Evolutionary conservation across 2,888 invertebrate genomes (phyloP).

Genomic region (Dendrolimus houi): DNA sequence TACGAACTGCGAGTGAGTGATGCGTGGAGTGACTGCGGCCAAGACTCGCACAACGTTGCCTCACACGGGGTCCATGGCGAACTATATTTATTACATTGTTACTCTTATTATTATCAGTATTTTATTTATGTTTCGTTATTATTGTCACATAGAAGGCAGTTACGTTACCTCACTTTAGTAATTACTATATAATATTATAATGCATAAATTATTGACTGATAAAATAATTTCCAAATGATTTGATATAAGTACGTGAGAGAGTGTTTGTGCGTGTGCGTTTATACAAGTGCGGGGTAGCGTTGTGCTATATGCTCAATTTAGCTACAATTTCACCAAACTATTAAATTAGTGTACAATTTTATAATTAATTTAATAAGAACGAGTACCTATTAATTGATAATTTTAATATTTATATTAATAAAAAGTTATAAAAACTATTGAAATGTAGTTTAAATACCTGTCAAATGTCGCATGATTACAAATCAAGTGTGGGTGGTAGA

Average conservation of each 20-base stretch:
- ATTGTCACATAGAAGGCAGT: conserved; percentile 66
- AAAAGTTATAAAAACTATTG: conserved; percentile 63
- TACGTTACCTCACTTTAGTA: conserved; percentile 67
- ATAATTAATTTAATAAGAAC: conserved; percentile 72
- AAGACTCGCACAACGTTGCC: conserved; percentile 65
- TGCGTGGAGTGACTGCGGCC: conserved; percentile 26
- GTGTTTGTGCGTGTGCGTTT: conserved; percentile 43
- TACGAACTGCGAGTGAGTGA: conserved; percentile 4
- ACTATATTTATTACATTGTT: conserved; percentile 18
- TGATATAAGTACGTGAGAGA: conserved; percentile 65
- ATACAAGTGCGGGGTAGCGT: conserved; percentile 64
- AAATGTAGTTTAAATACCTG: conserved; percentile 24
- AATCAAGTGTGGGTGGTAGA: no score
- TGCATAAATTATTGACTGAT: conserved; percentile 70
- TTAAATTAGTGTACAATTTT: conserved; percentile 73
- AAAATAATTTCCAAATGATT: conserved; percentile 70
- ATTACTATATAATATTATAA: conserved; percentile 36
- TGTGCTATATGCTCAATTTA: conserved; percentile 75
- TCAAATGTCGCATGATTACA: no score
- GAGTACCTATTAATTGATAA: conserved; percentile 73
- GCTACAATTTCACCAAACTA: conserved; percentile 73
- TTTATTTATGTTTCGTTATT: conserved; percentile 59
- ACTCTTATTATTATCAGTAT: conserved; percentile 64
- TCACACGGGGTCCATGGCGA: conserved; percentile 55
- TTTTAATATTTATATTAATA: conserved; percentile 76